phyloP scores from a whole-genome alignment of 2,888 invertebrate genomes.

The Philaethria dido region DNA sequence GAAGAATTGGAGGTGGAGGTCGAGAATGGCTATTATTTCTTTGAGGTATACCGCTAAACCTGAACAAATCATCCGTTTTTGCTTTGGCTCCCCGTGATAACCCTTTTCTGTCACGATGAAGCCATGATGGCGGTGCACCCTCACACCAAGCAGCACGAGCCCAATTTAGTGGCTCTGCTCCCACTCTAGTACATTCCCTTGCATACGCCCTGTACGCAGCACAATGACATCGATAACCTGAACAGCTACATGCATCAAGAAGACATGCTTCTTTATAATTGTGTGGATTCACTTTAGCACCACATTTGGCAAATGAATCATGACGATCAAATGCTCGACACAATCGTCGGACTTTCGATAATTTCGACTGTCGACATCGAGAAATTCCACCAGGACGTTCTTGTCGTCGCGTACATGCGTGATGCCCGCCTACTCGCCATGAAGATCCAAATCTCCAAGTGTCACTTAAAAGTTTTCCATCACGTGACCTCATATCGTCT shows the following conservation, averaged over 20 bases:
- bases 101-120: constrained; percentile 59
- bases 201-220: constrained; percentile 95
- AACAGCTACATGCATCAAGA: constrained; percentile 95
- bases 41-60: constrained; percentile 61
- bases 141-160: constrained; percentile 87
- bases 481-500: constrained; percentile 91
- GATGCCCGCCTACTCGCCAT: constrained; percentile 94
- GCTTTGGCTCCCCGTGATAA: constrained; percentile 46
- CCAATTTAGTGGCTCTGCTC: constrained; percentile 89
- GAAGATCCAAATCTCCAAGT: constrained; percentile 91
- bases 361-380: constrained; percentile 76
- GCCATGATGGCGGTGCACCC: constrained; percentile 69
- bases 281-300: constrained; percentile 89
- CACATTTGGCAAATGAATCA: constrained; percentile 89
- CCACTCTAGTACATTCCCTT: constrained; percentile 92
- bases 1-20: constrained; percentile 76
- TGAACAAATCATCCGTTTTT: constrained; percentile 55
- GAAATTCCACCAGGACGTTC: constrained; percentile 73
- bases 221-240: constrained; percentile 92
- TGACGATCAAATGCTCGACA: constrained; percentile 80
- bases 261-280: constrained; percentile 94
- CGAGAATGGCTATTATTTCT: constrained; percentile 65
- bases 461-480: constrained; percentile 87
- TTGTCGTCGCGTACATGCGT: constrained; percentile 86
- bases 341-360: constrained; percentile 71